Percentiles rank a stretch among this genome's conserved stretches.
Evolutionary conservation across 2,113 vertebrate genomes (phyloP).

Genomic region (Verasper variegatus): DNA sequence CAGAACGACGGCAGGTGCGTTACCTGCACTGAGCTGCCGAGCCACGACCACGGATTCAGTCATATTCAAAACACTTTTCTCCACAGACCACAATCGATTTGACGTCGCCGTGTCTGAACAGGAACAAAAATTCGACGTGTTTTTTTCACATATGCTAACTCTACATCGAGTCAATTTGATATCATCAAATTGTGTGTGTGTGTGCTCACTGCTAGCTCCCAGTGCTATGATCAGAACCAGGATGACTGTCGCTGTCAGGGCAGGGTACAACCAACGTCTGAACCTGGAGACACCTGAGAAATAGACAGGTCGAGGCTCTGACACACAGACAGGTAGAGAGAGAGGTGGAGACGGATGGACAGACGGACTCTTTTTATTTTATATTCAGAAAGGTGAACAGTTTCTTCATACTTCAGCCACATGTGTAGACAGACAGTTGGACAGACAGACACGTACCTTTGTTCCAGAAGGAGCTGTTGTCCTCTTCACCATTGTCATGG

Average conservation of each 20-base stretch:
- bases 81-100: conserved; percentile 27
- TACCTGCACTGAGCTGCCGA: conserved; percentile 39
- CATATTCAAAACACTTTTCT: conserved; percentile 41
- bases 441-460: conserved; percentile 42
- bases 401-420: not conserved
- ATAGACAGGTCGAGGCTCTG: conserved; percentile 35
- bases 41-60: not conserved
- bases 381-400: not conserved
- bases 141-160: not conserved
- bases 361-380: not conserved
- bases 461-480: conserved; percentile 62
- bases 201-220: conserved; percentile 62
- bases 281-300: conserved; percentile 36
- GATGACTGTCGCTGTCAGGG: conserved; percentile 39
- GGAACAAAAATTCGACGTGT: not conserved
- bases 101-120: not conserved
- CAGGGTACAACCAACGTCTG: conserved; percentile 55
- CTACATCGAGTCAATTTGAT: too few relatives aligned
- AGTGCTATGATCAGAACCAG: conserved; percentile 73
- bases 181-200: conserved; percentile 5
- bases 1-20: not conserved
- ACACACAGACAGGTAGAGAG: conserved; percentile 1
- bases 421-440: not conserved
- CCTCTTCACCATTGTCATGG: conserved; percentile 45
- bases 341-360: not conserved